Evolutionary conservation across 2,888 invertebrate species (phyloP).

Genomic region (Polyploca ridens): DNA sequence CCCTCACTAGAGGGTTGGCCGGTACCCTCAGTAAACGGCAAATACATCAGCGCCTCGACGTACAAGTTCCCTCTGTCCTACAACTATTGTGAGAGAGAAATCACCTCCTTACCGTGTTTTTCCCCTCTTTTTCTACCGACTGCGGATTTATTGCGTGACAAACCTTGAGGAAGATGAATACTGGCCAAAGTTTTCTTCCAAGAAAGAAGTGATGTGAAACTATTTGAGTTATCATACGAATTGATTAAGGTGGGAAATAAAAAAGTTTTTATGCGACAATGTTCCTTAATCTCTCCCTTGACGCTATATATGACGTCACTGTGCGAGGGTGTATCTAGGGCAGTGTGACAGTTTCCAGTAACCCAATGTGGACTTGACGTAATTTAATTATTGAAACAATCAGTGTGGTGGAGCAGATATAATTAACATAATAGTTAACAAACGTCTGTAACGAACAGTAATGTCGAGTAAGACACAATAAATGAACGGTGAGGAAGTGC

Average conservation of each 20-base stretch:
- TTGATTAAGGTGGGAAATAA: constrained; percentile 22
- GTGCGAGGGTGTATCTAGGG: background rate
- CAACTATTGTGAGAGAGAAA: constrained; percentile 8
- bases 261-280: constrained; percentile 21
- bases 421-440: background rate
- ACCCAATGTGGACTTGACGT: no score
- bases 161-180: constrained; percentile 20
- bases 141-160: constrained; percentile 24
- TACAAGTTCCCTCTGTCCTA: constrained; percentile 3
- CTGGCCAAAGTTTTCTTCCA: constrained; percentile 10
- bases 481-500: constrained; percentile 19
- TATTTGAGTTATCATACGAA: constrained; percentile 22
- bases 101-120: constrained; percentile 12
- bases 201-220: constrained; percentile 11
- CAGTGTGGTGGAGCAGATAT: background rate
- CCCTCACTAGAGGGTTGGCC: background rate
- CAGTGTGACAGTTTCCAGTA: no score
- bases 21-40: background rate
- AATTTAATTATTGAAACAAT: background rate
- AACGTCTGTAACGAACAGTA: background rate
- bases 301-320: background rate
- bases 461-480: constrained; percentile 15
- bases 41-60: constrained; percentile 8
- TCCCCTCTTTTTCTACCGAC: constrained; percentile 9
- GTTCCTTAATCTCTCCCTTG: background rate